Base-by-base conservation (phyloP, 2,113 vertebrate species). In the Psophia crepitans region DNA sequence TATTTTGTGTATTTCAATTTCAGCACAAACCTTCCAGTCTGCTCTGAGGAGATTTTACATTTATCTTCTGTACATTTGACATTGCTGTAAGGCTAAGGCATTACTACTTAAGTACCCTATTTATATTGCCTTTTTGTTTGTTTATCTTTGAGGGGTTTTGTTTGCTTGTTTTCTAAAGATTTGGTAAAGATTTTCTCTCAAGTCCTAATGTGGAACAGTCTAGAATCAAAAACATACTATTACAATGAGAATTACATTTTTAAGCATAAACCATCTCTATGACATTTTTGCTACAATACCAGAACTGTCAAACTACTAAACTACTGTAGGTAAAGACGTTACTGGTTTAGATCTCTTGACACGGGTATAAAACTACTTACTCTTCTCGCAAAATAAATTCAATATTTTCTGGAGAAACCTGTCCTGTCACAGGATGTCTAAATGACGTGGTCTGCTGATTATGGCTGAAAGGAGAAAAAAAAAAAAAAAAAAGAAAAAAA, bases 361-460 rank as follows among this genome's bases (percentile, higher is more conserved):
- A 56, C 24, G 86, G 15, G 43, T 81, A 57, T 63, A 90, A 81
- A 97, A n/a, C 54, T 97, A 99, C 99, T 99, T 98, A 99, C 99
- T 98, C 98, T 98, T 99, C 99, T 95, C 98, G 99, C 74, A 99
- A 98, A 96, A 99, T 97, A 98, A 99, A 99, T 97, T 99, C 99
- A 79, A 97, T 98, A 97, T 99, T 99, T 98, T 99, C 99, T 66
- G 99, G 98, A 91, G 99, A 99, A 97, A 99, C 99, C 96, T 99
- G 98, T 94, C 99, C 98, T 27, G 99, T 99, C 98, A 99, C 98
- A 94, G 99, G 99, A 97, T 99, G 99, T 81, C 98, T 99, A 98
- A 99, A 99, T 5, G 99, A 98, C 18, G 99, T 99, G 77, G 98
- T 97, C 97, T 98, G 99, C 96, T 99, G 98, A 98, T 99, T 99